Evolutionary conservation across 2,888 invertebrate species (phyloP).

Genomic region (Hirtodrosophila histrioides): DNA sequence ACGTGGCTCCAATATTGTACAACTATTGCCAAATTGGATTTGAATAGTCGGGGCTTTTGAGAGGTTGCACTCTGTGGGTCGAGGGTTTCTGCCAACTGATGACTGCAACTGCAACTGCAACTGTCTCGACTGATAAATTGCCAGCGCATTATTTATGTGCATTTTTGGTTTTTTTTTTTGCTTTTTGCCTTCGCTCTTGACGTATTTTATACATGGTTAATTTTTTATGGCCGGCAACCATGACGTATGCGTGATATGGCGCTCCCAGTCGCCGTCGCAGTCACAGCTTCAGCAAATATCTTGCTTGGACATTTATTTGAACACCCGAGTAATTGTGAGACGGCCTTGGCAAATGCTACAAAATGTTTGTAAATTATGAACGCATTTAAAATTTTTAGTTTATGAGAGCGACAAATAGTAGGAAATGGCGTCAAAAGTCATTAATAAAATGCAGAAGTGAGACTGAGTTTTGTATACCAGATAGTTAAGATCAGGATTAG

Average conservation of each 20-base stretch:
- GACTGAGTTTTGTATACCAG: not conserved
- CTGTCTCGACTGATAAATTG: slow-evolving; percentile 67
- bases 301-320: slow-evolving; percentile 17
- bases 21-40: slow-evolving; percentile 68
- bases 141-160: slow-evolving; percentile 60
- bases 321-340: slow-evolving; percentile 25
- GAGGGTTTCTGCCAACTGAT: slow-evolving; percentile 21
- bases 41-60: slow-evolving; percentile 47
- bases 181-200: slow-evolving; percentile 16
- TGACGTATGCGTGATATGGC: slow-evolving; percentile 70
- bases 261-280: slow-evolving; percentile 12
- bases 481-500: too few relatives aligned
- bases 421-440: slow-evolving; percentile 2
- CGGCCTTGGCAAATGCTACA: slow-evolving; percentile 42
- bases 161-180: slow-evolving; percentile 10
- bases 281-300: slow-evolving; percentile 8
- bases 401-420: slow-evolving; percentile 31
- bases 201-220: slow-evolving; percentile 54
- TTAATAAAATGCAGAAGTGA: not conserved
- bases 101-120: slow-evolving; percentile 18
- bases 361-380: slow-evolving; percentile 40
- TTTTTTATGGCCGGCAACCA: slow-evolving; percentile 63
- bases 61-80: slow-evolving; percentile 12
- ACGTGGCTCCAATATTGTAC: slow-evolving; percentile 16
- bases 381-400: slow-evolving; percentile 43